phyloP scores from a whole-genome alignment of 2,113 vertebrate genomes.

The Calcarius ornatus region DNA sequence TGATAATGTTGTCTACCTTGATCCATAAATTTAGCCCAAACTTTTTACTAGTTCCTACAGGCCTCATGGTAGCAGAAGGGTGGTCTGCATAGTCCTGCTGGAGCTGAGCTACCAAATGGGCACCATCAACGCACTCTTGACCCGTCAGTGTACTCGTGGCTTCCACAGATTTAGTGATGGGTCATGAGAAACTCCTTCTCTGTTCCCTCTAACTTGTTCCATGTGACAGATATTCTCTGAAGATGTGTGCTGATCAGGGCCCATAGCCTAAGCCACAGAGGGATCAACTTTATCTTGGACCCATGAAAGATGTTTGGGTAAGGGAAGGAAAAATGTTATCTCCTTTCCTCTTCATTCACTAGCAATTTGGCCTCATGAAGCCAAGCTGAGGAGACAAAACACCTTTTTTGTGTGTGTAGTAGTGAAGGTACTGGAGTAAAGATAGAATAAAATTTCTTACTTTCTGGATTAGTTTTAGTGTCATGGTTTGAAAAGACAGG shows the following conservation, averaged over 20 bases:
- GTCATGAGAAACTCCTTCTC: neutral
- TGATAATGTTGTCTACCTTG: constrained; percentile 28
- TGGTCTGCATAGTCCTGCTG: neutral
- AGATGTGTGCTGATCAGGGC: neutral
- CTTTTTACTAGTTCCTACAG: neutral
- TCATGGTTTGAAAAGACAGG: too few species aligned
- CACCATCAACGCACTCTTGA: accelerated
- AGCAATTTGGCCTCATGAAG: neutral
- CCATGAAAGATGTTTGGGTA: neutral
- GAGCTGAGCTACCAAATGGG: neutral
- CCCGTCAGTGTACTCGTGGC: accelerated
- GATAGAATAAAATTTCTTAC: neutral
- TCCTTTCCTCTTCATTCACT: neutral
- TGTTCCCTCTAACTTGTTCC: neutral
- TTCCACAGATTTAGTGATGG: neutral
- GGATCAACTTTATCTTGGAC: neutral
- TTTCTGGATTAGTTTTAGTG: neutral
- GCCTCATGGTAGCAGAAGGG: neutral
- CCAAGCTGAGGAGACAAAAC: neutral
- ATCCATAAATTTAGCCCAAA: neutral
- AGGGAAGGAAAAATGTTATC: neutral
- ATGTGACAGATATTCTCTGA: neutral
- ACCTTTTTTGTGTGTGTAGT: neutral
- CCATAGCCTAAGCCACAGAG: neutral
- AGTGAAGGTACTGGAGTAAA: neutral